Base-by-base conservation (phyloP, 2,797 vertebrate species). In the Delichon dasypus region DNA sequence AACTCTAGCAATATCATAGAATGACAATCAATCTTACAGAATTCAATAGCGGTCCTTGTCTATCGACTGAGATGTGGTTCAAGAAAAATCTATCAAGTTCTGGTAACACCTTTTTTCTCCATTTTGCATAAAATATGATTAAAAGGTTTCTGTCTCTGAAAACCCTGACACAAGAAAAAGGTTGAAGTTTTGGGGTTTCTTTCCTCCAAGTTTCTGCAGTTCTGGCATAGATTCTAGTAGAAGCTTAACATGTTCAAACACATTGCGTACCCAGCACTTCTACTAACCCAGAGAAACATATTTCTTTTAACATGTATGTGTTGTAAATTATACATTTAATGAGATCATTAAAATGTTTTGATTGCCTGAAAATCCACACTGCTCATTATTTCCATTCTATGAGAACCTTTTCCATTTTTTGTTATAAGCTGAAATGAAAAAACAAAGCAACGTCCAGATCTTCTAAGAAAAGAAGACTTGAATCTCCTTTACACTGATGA, bases 281-380 rank as follows among this genome's bases (percentile, higher is more conserved):
- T 65, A 58, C 54, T 74, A 88, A 50, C 48, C 34, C 84, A 89
- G 47, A 76, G 50, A 40, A 53, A 91, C 60, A 32, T 85, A 91
- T 34, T 91, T 72, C 78, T 90, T 93, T 94, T 92, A 68, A 94
- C 70, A 32, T 89, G 74, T 36, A 23, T 66, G 16, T 84, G 68
- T 58, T 65, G 68, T 51, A 90, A 93, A 88, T 81, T 76, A 86
- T 53, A 70, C 38, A 89, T 71, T 89, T 95, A 92, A 93, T 73
- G 58, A 78, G 67, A 82, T 73, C 61, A 70, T 92, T 77, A 89
- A 88, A 83, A 89, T 93, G 68, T 90, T 96, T 93, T 94, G 64
- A 85, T 94, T 94, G 90, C 93, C 77, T 96, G 77, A 89, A 97
- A 97, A 94, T 87, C 54, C 75, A 77, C 42, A 36, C 30, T 57